These are phyloP conservation scores for Scaptomyza montana DNA, from an alignment of 1,140 invertebrate species.

Conservation along the genomic window DNA sequence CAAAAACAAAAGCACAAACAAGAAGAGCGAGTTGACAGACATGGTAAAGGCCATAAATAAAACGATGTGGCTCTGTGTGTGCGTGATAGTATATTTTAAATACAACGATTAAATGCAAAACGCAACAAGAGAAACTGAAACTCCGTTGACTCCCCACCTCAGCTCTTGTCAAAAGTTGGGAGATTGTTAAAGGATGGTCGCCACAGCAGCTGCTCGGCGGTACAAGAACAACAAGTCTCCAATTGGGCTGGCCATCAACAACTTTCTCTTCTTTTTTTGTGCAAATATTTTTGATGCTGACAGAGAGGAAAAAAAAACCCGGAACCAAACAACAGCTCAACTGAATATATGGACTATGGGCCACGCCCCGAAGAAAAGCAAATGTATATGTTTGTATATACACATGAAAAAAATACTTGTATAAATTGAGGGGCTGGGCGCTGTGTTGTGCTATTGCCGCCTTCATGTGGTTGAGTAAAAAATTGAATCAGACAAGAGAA, in stretches of 20 bases:
- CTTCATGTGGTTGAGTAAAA: slow-evolving; percentile 44
- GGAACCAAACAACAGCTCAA: slow-evolving; percentile 54
- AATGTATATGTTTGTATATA: slow-evolving; percentile 22
- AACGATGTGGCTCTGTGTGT: slow-evolving; percentile 26
- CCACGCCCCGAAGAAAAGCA: slow-evolving; percentile 58
- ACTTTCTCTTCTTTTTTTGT: slow-evolving; percentile 51
- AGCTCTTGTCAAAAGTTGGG: neutral
- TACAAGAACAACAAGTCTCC: slow-evolving; percentile 41
- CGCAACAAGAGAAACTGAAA: slow-evolving; percentile 47
- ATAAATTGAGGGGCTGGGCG: slow-evolving; percentile 21
- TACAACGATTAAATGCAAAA: slow-evolving; percentile 78
- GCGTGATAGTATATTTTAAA: slow-evolving; percentile 71
- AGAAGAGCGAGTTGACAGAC: slow-evolving; percentile 35
- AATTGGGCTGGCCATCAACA: slow-evolving; percentile 58
- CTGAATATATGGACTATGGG: slow-evolving; percentile 61
- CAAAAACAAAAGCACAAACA: slow-evolving; percentile 18
- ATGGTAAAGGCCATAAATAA: slow-evolving; percentile 64
- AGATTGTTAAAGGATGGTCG: slow-evolving; percentile 64
- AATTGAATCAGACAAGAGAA: slow-evolving; percentile 45
- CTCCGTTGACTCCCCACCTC: slow-evolving; percentile 7
- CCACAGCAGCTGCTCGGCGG: slow-evolving; percentile 50
- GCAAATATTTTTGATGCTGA: slow-evolving; percentile 70
- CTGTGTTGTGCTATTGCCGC: slow-evolving; percentile 1
- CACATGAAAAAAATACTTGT: slow-evolving; percentile 19
- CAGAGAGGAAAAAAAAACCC: slow-evolving; percentile 8